phyloP scores from a whole-genome alignment of 1,140 invertebrate species.

The Augochlora pura region DNA sequence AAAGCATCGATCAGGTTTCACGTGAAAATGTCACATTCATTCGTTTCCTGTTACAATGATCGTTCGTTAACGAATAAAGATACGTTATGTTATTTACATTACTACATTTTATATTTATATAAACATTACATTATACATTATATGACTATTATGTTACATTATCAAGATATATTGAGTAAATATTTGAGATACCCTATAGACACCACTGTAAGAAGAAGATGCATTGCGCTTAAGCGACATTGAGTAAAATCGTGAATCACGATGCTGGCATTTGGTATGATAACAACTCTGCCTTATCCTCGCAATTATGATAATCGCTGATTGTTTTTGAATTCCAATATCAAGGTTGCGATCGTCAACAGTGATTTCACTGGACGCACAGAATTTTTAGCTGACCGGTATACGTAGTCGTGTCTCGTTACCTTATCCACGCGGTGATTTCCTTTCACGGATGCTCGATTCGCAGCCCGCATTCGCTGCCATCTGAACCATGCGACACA shows the following conservation, averaged over 20 bases:
- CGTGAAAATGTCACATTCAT: neutral
- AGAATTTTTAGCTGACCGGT: neutral
- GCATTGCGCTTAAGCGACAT: too few species aligned
- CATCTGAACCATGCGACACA: neutral
- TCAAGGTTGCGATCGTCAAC: neutral
- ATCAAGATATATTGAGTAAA: too few species aligned
- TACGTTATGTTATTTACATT: too few species aligned
- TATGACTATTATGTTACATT: too few species aligned
- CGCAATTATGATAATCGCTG: neutral
- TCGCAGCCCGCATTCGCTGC: neutral
- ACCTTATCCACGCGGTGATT: neutral
- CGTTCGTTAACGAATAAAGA: too few species aligned
- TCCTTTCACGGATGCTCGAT: neutral
- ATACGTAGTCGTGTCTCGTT: neutral
- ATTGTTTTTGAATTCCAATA: neutral
- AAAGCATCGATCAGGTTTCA: neutral
- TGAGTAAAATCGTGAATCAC: neutral
- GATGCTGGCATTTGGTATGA: neutral
- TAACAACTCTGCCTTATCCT: neutral
- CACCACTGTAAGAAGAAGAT: too few species aligned
- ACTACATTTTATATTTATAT: too few species aligned
- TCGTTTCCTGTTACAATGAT: too few species aligned
- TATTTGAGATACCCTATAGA: too few species aligned
- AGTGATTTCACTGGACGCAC: neutral
- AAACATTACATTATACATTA: too few species aligned